phyloP scores from a whole-genome alignment of 2,797 vertebrate genomes.

The Eulemur rubriventer region DNA sequence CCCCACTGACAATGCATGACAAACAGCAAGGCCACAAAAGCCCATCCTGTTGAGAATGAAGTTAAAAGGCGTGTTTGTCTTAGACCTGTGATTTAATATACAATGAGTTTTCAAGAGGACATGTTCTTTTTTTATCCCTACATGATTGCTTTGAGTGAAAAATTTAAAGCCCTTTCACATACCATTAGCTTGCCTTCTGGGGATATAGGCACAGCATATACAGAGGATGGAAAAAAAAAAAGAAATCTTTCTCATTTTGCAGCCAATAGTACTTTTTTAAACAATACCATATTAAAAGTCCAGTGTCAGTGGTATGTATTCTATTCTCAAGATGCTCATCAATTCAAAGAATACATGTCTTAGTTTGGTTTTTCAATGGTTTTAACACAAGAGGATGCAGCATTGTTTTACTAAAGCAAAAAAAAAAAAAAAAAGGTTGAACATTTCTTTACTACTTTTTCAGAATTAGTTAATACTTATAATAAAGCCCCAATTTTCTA shows the following conservation, averaged over 20 bases:
- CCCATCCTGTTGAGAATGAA: constrained; percentile 57
- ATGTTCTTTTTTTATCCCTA: constrained; percentile 40
- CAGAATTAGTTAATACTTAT: neutral
- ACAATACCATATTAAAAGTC: constrained; percentile 51
- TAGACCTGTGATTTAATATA: constrained; percentile 57
- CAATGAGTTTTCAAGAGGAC: constrained; percentile 31
- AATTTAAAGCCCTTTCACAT: neutral
- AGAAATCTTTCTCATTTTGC: neutral
- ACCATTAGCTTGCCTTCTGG: constrained; percentile 43
- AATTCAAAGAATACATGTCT: constrained; percentile 48
- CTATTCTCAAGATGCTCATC: constrained; percentile 47
- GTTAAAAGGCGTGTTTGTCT: constrained; percentile 71
- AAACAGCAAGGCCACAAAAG: constrained; percentile 72
- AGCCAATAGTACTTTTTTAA: constrained; percentile 22
- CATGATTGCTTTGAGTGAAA: constrained; percentile 22
- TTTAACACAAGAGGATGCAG: constrained; percentile 58
- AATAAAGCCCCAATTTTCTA: neutral
- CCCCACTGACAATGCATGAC: constrained; percentile 60
- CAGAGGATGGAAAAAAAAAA: accelerated
- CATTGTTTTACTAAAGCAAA: constrained; percentile 64
- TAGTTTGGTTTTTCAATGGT: constrained; percentile 54
- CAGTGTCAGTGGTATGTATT: constrained; percentile 35
- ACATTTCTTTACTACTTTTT: constrained; percentile 17
- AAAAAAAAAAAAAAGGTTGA: neutral
- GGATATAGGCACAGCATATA: constrained; percentile 56